These are phyloP conservation scores for Gonatopus flavifemur DNA, from an alignment of 1,140 invertebrate species.

Conservation along the genomic window DNA sequence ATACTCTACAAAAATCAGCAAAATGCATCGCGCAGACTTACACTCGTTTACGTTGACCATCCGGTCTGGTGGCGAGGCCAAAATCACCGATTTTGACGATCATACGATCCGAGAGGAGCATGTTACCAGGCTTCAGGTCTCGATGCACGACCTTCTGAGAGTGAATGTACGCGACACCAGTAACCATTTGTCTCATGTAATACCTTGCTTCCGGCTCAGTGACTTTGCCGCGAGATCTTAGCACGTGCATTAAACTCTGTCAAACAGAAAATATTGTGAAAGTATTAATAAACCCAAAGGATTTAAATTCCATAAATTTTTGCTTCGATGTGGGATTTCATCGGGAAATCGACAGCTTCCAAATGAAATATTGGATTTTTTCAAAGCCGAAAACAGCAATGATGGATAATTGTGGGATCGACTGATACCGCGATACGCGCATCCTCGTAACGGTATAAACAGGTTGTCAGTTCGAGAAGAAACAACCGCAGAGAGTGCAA, in stretches of 20 bases:
- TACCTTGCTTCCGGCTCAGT: conserved; percentile 75
- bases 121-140: conserved; percentile 75
- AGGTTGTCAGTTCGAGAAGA: conserved; percentile 20
- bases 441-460: conserved; percentile 26
- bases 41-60: conserved; percentile 65
- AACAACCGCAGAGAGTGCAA: conserved; percentile 26
- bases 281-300: too few relatives aligned
- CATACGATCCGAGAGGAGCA: conserved; percentile 74
- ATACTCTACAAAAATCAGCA: not conserved
- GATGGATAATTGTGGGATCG: conserved; percentile 23
- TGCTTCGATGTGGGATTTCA: too few relatives aligned
- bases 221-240: conserved; percentile 66
- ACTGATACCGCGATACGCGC: conserved; percentile 3
- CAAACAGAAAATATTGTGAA: conserved; percentile 12
- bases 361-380: too few relatives aligned
- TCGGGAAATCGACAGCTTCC: too few relatives aligned
- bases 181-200: conserved; percentile 70
- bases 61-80: conserved; percentile 69
- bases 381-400: too few relatives aligned
- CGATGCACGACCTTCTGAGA: conserved; percentile 70
- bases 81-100: conserved; percentile 77
- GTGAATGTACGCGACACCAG: conserved; percentile 72
- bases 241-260: conserved; percentile 50
- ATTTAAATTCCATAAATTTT: too few relatives aligned
- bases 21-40: conserved; percentile 45